phyloP scores from a whole-genome alignment of 1,140 invertebrate species.

The Tigriopus japonicus region DNA sequence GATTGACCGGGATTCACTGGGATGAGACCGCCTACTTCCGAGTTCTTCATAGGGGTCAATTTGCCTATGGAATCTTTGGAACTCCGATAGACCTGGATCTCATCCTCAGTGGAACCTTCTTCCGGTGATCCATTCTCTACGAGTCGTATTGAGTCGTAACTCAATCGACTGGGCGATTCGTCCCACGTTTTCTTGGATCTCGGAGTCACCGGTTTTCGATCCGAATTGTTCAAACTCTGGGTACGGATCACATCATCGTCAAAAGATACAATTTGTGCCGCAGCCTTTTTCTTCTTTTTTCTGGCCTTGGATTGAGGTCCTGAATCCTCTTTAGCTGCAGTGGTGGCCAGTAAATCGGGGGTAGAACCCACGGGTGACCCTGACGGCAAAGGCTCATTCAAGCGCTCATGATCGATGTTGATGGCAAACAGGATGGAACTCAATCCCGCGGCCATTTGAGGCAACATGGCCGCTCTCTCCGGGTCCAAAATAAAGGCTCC shows the following conservation, averaged over 20 bases:
- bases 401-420: constrained; percentile 59
- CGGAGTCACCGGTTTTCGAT: background rate
- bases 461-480: constrained; percentile 49
- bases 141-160: background rate
- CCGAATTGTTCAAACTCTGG: background rate
- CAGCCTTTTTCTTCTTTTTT: constrained; percentile 16
- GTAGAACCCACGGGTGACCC: background rate
- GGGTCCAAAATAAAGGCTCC: constrained; percentile 58
- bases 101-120: background rate
- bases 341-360: constrained; percentile 6
- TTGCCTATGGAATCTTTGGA: constrained; percentile 16
- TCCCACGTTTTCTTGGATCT: background rate
- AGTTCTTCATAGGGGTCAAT: constrained; percentile 29
- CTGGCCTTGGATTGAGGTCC: background rate
- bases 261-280: constrained; percentile 12
- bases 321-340: constrained; percentile 17
- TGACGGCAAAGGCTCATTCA: constrained; percentile 35
- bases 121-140: background rate
- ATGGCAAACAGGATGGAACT: constrained; percentile 73
- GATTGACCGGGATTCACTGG: constrained; percentile 24
- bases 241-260: constrained; percentile 9
- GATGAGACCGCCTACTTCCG: constrained; percentile 30
- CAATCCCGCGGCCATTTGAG: constrained; percentile 60
- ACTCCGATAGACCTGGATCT: background rate
- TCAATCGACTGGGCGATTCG: background rate